Evolutionary conservation across 1,140 invertebrate genomes (phyloP).

Genomic region (Drosophila ercepeae): DNA sequence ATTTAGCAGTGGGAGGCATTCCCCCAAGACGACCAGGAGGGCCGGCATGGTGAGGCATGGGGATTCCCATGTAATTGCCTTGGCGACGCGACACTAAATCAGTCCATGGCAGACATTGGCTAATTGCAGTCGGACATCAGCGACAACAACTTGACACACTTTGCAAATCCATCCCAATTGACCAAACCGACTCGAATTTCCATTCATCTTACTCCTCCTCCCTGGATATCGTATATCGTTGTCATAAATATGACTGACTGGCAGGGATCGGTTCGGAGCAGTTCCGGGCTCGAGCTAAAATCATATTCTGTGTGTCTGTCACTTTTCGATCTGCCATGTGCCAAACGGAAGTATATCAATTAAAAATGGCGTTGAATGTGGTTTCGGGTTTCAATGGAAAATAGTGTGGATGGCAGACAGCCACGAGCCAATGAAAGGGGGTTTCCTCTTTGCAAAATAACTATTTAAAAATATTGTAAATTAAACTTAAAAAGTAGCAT

Average conservation of each 20-base stretch:
- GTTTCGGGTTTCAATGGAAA: slow-evolving; percentile 59
- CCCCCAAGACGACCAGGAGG: neutral
- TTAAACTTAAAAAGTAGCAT: slow-evolving; percentile 64
- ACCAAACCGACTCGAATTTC: slow-evolving; percentile 49
- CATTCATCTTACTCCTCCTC: slow-evolving; percentile 41
- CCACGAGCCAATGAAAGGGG: slow-evolving; percentile 52
- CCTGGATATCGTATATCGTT: slow-evolving; percentile 7
- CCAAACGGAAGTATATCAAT: slow-evolving; percentile 71
- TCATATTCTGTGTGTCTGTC: slow-evolving; percentile 42
- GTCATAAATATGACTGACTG: slow-evolving; percentile 27
- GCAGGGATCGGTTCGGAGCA: slow-evolving; percentile 7
- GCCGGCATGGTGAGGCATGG: neutral
- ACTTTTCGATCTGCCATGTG: slow-evolving; percentile 13
- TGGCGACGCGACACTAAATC: slow-evolving; percentile 75
- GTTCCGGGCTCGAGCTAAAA: slow-evolving; percentile 59
- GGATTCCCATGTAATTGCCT: slow-evolving; percentile 69
- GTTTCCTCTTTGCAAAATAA: no score
- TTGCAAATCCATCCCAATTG: slow-evolving; percentile 48
- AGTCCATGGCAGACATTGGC: slow-evolving; percentile 74
- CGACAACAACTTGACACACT: slow-evolving; percentile 71
- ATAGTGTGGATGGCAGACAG: slow-evolving; percentile 8
- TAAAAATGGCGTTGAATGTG: slow-evolving; percentile 71
- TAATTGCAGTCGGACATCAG: slow-evolving; percentile 51
- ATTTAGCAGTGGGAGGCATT: slow-evolving; percentile 68
- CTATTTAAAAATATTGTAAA: no score